Percentiles rank a stretch among this genome's conserved stretches.
Conservation (phyloP, 2,888 invertebrate species). For the Ophion slaviceki region DNA sequence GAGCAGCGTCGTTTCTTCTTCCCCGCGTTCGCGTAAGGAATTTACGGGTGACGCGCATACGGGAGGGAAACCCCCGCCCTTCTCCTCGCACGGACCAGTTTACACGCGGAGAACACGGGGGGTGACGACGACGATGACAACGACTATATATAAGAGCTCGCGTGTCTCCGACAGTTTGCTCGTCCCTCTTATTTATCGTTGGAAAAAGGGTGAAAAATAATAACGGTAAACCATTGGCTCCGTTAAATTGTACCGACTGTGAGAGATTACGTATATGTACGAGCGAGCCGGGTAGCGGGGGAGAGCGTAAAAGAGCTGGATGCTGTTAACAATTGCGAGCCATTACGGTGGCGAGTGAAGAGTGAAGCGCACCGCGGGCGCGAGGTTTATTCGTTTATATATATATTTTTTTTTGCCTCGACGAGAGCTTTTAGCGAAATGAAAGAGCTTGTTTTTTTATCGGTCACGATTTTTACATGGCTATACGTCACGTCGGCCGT, state of each 20-base stretch:
- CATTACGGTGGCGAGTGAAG: constrained; percentile 44
- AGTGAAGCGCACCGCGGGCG: background rate
- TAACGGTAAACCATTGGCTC: constrained; percentile 50
- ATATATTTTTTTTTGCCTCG: too few species aligned
- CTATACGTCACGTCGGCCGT: constrained; percentile 2
- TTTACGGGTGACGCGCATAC: constrained; percentile 56
- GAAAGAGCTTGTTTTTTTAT: constrained; percentile 47
- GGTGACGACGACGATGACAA: background rate
- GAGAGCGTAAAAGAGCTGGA: constrained; percentile 48
- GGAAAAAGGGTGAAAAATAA: constrained; percentile 41
- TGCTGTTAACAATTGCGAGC: constrained; percentile 54
- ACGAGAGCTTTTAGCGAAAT: constrained; percentile 43
- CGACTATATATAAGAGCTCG: constrained; percentile 1
- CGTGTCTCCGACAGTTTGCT: constrained; percentile 49
- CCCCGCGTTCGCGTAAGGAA: constrained; percentile 51
- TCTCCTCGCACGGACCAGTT: constrained; percentile 16
- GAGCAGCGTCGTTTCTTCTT: constrained; percentile 33
- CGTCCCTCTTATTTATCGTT: constrained; percentile 56
- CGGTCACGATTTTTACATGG: constrained; percentile 15
- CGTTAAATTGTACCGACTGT: constrained; percentile 55
- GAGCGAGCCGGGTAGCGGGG: background rate
- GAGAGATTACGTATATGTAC: constrained; percentile 12
- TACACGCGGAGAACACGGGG: constrained; percentile 27
- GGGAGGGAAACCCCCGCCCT: constrained; percentile 19
- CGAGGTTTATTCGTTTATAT: constrained; percentile 26